A percentile compares a stretch with the other conserved stretches of the same genome.
These are phyloP conservation scores for Neotoxoptera formosana DNA, from an alignment of 1,140 invertebrate species.

Conservation along the genomic window DNA sequence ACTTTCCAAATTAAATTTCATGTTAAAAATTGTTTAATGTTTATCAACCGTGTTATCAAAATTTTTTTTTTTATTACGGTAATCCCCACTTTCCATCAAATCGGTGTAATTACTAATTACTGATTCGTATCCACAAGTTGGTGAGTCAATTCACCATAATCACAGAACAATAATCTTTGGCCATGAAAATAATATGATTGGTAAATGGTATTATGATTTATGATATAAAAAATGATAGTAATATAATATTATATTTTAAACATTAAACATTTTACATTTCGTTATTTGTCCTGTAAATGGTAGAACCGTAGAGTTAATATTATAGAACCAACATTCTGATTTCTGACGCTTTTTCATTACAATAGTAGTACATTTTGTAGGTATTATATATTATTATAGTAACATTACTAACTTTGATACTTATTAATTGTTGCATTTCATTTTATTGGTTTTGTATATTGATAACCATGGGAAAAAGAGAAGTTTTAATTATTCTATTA, in stretches of 20 bases:
- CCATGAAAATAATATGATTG: neutral
- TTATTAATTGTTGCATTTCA: neutral
- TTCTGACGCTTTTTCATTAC: neutral
- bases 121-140: neutral
- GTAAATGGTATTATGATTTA: neutral
- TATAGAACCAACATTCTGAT: too few species aligned
- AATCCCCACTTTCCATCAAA: neutral
- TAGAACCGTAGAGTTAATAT: too few species aligned
- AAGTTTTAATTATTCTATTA: constrained; percentile 14
- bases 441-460: neutral
- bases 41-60: constrained; percentile 36
- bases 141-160: neutral
- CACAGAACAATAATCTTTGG: too few species aligned
- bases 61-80: neutral
- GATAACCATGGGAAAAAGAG: neutral
- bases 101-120: neutral
- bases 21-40: constrained; percentile 36
- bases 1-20: constrained; percentile 42
- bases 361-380: neutral
- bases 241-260: neutral
- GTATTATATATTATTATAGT: neutral
- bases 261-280: too few species aligned
- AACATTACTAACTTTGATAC: neutral
- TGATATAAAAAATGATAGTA: neutral
- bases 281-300: neutral